Evolutionary conservation across 2,888 invertebrate species (phyloP), one percentile per base, ranked within the genome.

Genomic region (Ormyrus pomaceus): DNA sequence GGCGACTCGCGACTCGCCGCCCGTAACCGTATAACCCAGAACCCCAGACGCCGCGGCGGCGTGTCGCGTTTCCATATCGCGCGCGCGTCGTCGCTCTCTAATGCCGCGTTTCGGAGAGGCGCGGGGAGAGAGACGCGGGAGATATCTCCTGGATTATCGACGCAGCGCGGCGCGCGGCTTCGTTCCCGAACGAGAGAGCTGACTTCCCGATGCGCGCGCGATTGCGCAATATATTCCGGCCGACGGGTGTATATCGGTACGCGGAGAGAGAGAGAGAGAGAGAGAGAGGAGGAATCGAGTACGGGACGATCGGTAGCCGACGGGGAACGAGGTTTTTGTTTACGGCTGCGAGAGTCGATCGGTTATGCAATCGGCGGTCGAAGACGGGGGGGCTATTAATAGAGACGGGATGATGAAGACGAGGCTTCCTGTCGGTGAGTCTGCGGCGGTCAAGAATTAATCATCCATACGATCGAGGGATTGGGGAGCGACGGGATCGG

Each of bases 1-100:
- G n/a, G 46, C 55, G 34, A 2, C 0, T 11, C 46, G 71, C 70
- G 61, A 61, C 53, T 48, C 64, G 70, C 11, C 51, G 48, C 4
- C n/a, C 62, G 79, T 70, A 79, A 79, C 75, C 79, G 70, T 71
- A 82, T 84, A 84, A 84, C 82, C 84, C 83, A 84, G 84, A 84
- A 83, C 80, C 82, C 81, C 78, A 79, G 78, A 81, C 77, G 59
- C 71, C 72, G 80, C 34, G 34, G 80, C 34, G 34, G 34, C 34
- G 79, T 64, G 64, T 79, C 68, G 58, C 8, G 74, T 74, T 74
- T 79, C 79, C 62, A 13, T 71, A 74, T 55, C 45, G 61, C 50
- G 51, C 61, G 45, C 65, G 70, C 65, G 58, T 46, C 65, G 46
- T 53, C n/a, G 55, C 61, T 55, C 62, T 19, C 19, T 19, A 19